Conservation (phyloP, 2,888 invertebrate genomes). For the Noctua comes region DNA sequence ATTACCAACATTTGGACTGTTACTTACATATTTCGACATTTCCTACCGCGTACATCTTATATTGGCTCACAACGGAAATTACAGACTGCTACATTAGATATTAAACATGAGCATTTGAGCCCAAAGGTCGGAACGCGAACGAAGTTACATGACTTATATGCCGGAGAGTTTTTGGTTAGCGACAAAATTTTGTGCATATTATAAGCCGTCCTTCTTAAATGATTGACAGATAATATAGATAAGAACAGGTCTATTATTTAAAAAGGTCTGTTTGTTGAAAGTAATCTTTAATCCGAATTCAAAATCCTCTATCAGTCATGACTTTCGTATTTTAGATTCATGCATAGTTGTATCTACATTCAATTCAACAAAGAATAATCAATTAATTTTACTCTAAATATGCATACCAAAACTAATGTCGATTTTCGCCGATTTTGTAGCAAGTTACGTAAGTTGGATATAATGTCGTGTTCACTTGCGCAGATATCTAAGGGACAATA, state of each 20-base stretch:
- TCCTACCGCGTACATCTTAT: conserved; percentile 50
- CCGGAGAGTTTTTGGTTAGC: not conserved
- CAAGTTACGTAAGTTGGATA: conserved; percentile 15
- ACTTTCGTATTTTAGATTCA: conserved; percentile 15
- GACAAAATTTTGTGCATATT: not conserved
- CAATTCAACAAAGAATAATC: conserved; percentile 15
- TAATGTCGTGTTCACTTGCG: conserved; percentile 26
- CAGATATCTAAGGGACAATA: conserved; percentile 45
- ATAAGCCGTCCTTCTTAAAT: not conserved
- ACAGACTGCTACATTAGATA: conserved; percentile 52
- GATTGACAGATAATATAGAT: conserved; percentile 11
- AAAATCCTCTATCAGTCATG: conserved; percentile 15
- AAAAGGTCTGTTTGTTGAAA: conserved; percentile 9
- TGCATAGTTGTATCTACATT: conserved; percentile 8
- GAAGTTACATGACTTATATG: conserved; percentile 19
- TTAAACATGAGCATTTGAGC: conserved; percentile 46
- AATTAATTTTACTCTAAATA: not conserved
- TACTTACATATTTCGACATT: conserved; percentile 54
- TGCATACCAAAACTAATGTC: not conserved
- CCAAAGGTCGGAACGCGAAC: conserved; percentile 31
- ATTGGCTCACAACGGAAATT: conserved; percentile 63
- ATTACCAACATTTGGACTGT: conserved; percentile 44
- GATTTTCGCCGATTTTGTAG: not conserved
- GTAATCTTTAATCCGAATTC: conserved; percentile 15
- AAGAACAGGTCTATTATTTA: not conserved